A percentile compares a stretch with the other conserved stretches of the same genome.
Conservation (phyloP, 2,797 vertebrate genomes). For the Takifugu rubripes region DNA sequence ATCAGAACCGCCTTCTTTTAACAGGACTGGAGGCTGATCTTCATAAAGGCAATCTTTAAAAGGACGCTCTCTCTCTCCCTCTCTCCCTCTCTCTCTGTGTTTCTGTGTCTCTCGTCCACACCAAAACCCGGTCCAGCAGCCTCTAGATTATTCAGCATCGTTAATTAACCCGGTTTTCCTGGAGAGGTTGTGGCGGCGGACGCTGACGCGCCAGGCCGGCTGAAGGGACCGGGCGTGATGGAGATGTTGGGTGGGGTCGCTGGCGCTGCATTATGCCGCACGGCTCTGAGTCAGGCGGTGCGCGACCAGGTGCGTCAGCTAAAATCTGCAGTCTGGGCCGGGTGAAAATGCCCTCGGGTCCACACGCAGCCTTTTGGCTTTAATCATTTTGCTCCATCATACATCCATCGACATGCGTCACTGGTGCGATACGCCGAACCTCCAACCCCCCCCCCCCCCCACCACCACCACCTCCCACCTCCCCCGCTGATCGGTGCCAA, state of each 20-base stretch:
- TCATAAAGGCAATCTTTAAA: slow-evolving; percentile 21
- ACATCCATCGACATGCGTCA: slow-evolving; percentile 49
- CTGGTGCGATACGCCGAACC: slow-evolving; percentile 10
- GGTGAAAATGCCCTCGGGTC: neutral
- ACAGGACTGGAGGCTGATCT: too few relatives aligned
- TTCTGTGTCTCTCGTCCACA: neutral
- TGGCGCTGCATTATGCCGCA: slow-evolving; percentile 80
- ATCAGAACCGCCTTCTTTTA: too few relatives aligned
- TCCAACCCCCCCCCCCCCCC: neutral
- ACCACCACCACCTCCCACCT: neutral
- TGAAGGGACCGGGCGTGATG: slow-evolving; percentile 57
- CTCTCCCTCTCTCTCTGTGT: neutral
- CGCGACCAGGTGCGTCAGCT: slow-evolving; percentile 69
- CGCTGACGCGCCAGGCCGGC: slow-evolving; percentile 21
- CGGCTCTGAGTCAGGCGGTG: slow-evolving; percentile 64
- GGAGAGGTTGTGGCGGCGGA: slow-evolving; percentile 19
- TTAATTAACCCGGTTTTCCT: slow-evolving; percentile 40
- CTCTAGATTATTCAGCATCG: slow-evolving; percentile 12
- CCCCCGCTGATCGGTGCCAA: neutral
- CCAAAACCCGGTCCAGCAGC: neutral
- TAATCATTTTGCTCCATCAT: neutral
- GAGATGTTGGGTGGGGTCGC: slow-evolving; percentile 78
- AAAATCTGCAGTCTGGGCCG: neutral
- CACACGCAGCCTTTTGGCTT: neutral
- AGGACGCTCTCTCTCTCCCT: neutral